These are phyloP conservation scores for Octodonta nipae DNA, from an alignment of 2,888 invertebrate genomes.

Conservation along the genomic window DNA sequence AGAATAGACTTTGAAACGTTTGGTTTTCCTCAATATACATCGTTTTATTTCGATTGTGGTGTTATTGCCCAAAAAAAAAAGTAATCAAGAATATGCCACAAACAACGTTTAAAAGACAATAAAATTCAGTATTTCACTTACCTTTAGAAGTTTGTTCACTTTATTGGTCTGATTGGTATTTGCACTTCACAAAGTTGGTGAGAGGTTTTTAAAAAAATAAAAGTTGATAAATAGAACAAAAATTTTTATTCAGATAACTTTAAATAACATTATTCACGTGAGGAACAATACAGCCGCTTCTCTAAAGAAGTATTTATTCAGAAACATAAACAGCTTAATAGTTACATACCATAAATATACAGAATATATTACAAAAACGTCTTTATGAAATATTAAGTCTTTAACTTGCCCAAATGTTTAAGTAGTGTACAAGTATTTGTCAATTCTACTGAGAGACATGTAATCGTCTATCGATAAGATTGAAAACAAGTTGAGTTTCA, in stretches of 20 bases:
- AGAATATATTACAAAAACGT: slow-evolving; percentile 36
- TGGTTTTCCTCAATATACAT: too few relatives aligned
- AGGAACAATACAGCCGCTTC: slow-evolving; percentile 36
- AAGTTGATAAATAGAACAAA: slow-evolving; percentile 34
- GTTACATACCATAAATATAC: slow-evolving; percentile 35
- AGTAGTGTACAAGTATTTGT: slow-evolving; percentile 27
- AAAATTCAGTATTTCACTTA: too few relatives aligned
- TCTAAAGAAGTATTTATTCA: slow-evolving; percentile 31
- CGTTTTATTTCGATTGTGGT: too few relatives aligned
- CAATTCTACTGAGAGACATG: slow-evolving; percentile 17
- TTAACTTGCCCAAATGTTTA: slow-evolving; percentile 33
- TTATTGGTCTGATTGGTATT: too few relatives aligned
- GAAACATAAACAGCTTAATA: slow-evolving; percentile 36
- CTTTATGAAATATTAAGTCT: slow-evolving; percentile 34
- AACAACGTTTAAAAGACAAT: too few relatives aligned
- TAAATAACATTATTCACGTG: slow-evolving; percentile 34
- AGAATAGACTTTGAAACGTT: too few relatives aligned
- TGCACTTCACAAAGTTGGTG: too few relatives aligned
- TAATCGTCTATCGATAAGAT: slow-evolving; percentile 17
- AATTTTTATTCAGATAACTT: slow-evolving; percentile 34
- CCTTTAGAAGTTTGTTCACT: too few relatives aligned
- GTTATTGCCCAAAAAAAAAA: too few relatives aligned
- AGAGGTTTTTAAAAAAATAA: slow-evolving; percentile 10
- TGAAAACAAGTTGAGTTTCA: too few relatives aligned
- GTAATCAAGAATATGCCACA: too few relatives aligned